Evolutionary conservation across 35 echinoderm and acorn worm species (phyloP), one percentile per base, ranked within the genome.

Genomic region (Apostichopus californicus): DNA sequence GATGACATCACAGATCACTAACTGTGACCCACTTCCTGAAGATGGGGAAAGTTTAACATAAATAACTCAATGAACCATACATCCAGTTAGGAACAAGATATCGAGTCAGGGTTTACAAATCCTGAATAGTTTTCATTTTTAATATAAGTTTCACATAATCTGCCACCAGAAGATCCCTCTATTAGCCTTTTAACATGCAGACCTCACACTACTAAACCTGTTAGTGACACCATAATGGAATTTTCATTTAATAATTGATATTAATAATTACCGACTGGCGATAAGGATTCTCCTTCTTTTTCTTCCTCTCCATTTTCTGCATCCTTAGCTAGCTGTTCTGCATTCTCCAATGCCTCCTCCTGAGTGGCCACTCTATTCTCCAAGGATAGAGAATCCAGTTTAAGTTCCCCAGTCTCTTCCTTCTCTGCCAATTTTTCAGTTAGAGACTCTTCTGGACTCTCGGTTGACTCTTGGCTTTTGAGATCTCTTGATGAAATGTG

Each of bases 281-380:
- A 77, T 55, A 73, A 56, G 20, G 14, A 79, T 46, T 52, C 86
- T 77, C 77, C 91, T 73, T 79, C 68, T 46, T 52, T 79, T 77
- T 82, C 91, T 73, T 79, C 68, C 12, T 59, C 92, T 86, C 46
- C 94, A 57, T 72, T 56, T 26, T 59, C 90, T 86, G 56, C 94
- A 79, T 80, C 78, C 24, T 77, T 92, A 86, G 90, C 58, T 57
- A 55, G 71, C 77, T 91, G 83, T 9, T 59, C 55, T 13, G 55
- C 71, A 72, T 56, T 81, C 26, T 52, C 61, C 28, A n/a, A 20
- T 7, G 77, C 89, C 26, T 91, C 56, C 8, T 73, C 54, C 2
- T 79, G 20, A 18, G 56, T n/a, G 61, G 26, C 60, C 25, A 11
- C 80, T 9, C 77, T 60, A 90, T 63, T 80, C 6, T 94, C 56